Percentiles rank a stretch among this genome's conserved stretches.
phyloP scores from a whole-genome alignment of 2,113 vertebrate species.

The Alligator mississippiensis region DNA sequence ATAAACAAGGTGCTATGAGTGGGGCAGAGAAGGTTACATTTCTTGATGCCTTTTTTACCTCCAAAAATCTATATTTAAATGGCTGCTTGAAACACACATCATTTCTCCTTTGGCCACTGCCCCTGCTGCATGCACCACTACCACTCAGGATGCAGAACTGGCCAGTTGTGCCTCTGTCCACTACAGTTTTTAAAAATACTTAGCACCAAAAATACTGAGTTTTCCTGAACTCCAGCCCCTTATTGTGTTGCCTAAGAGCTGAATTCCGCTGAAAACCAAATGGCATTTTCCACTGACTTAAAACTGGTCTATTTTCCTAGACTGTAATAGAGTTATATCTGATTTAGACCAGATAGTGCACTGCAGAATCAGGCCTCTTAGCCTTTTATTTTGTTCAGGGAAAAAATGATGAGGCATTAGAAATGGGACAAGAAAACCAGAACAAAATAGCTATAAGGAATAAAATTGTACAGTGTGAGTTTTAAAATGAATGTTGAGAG shows the following conservation, averaged over 20 bases:
- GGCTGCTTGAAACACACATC: too few relatives aligned
- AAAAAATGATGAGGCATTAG: not conserved
- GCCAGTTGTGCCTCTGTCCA: not conserved
- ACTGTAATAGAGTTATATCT: not conserved
- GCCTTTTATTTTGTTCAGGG: not conserved
- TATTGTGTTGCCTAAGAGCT: not conserved
- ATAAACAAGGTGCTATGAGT: too few relatives aligned
- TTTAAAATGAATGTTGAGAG: not conserved
- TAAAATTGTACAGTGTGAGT: not conserved
- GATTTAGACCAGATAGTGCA: not conserved
- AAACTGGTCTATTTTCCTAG: not conserved
- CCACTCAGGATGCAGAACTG: too few relatives aligned
- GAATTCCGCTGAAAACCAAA: not conserved
- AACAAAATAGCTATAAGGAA: fast-evolving
- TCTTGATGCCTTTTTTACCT: too few relatives aligned
- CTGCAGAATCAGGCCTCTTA: not conserved
- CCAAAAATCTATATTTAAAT: too few relatives aligned
- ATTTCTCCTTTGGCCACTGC: too few relatives aligned
- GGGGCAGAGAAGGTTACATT: too few relatives aligned
- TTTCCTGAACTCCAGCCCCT: not conserved
- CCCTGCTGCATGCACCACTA: too few relatives aligned
- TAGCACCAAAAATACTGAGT: not conserved
- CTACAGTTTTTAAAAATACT: not conserved
- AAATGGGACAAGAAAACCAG: not conserved
- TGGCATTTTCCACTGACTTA: not conserved